Percentiles rank a stretch among this genome's conserved stretches.
These are phyloP conservation scores for Myotis daubentonii DNA, from an alignment of 2,797 vertebrate genomes.

Conservation along the genomic window DNA sequence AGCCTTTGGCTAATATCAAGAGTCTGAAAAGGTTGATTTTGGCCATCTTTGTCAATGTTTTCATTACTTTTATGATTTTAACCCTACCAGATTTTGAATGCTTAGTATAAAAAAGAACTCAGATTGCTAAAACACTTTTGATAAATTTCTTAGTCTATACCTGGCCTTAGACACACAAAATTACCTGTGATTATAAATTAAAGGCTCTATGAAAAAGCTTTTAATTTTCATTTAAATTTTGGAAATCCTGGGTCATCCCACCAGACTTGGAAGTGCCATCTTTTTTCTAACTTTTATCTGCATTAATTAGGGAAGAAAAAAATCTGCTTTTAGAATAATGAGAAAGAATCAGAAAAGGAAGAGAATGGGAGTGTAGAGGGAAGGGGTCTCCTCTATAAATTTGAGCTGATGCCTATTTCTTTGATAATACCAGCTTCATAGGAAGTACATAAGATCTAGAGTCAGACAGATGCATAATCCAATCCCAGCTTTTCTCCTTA, in stretches of 20 bases:
- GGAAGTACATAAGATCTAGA: not conserved
- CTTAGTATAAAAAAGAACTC: not conserved
- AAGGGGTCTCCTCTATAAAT: not conserved
- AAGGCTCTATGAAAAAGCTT: conserved; percentile 30
- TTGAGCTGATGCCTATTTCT: not conserved
- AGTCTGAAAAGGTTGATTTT: conserved; percentile 52
- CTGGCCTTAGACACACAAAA: not conserved
- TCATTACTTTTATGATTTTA: conserved; percentile 42
- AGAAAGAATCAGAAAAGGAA: not conserved
- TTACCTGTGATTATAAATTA: not conserved
- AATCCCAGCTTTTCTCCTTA: not conserved
- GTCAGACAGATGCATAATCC: not conserved
- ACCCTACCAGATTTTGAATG: conserved; percentile 4
- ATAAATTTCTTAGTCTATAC: conserved; percentile 13
- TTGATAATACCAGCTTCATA: not conserved
- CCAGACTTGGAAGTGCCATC: not conserved
- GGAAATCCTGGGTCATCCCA: not conserved
- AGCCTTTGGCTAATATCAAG: conserved; percentile 51
- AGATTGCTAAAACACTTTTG: not conserved
- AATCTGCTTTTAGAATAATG: not conserved
- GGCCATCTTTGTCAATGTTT: conserved; percentile 21
- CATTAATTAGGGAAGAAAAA: not conserved
- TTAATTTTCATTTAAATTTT: not conserved
- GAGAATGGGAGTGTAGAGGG: not conserved
- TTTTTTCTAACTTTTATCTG: not conserved